Evolutionary conservation across 1,140 invertebrate species (phyloP), one percentile per base, ranked within the genome.

Genomic region (Danaus plexippus): DNA sequence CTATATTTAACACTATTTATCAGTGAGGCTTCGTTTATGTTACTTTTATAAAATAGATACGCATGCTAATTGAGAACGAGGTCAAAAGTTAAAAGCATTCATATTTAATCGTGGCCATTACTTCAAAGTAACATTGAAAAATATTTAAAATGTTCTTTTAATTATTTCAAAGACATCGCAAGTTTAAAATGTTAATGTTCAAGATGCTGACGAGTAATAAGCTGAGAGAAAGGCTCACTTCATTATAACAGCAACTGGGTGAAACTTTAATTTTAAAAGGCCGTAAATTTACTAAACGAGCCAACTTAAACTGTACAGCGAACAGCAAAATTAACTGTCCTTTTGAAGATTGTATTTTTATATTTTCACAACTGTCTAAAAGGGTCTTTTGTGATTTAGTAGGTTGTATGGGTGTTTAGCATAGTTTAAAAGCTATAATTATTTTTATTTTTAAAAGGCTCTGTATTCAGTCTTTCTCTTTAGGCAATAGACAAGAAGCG

Each of bases 241-340:
- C 42, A 57, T 41, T 44, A 51, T 41, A 44, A n/a, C 6, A 13
- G 43, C 22, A 11, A 18, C 55, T 40, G 43, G 42, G 43, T 48
- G 43, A 52, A 49, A 55, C 43, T 55, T 51, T 51, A 52, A 61
- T 51, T 61, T 61, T 61, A 55, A 61, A 54, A 55, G 40, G 47
- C 48, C 48, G 47, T 56, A 61, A 61, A 61, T 56, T 52, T 11
- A 32, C 12, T 11, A 55, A 61, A 61, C 40, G 53, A 56, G 40
- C 48, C 15, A 52, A 61, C 48, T 61, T 47, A 10, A 11, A 15
- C 7, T 32, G 22, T 32, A 32, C 22, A 32, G 22, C 22, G 22
- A 32, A 32, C 22, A 32, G 22, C 22, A 32, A 32, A 32, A 32
- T 32, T 32, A 32, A 32, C 1, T 32, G 22, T 32, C 22, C 22